A percentile compares a stretch with the other conserved stretches of the same genome.
Evolutionary conservation across 2,888 invertebrate genomes (phyloP).

Genomic region (Synergus gifuensis): DNA sequence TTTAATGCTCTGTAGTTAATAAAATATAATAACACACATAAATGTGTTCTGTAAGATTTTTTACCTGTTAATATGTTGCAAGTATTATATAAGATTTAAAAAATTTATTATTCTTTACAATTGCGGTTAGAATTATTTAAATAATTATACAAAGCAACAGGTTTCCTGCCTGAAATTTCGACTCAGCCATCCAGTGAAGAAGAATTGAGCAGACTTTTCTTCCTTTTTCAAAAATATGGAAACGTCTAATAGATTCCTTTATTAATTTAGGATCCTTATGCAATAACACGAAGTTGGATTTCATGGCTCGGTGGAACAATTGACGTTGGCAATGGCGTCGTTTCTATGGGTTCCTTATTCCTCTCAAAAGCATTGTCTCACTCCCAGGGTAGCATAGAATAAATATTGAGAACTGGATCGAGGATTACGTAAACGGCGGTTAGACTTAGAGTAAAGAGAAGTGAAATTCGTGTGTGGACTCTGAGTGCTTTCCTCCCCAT

Average conservation of each 20-base stretch:
- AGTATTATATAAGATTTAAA: too few relatives aligned
- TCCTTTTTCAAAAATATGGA: too few relatives aligned
- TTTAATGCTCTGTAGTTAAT: not conserved
- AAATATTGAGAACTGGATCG: conserved; percentile 36
- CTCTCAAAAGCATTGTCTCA: conserved; percentile 7
- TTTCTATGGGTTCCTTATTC: conserved; percentile 5
- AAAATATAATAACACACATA: not conserved
- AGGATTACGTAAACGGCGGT: conserved; percentile 40
- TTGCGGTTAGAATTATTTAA: too few relatives aligned
- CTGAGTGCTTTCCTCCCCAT: not conserved
- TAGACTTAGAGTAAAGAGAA: conserved; percentile 40
- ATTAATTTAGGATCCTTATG: not conserved
- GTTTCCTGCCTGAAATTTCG: too few relatives aligned
- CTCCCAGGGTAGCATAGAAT: conserved; percentile 13
- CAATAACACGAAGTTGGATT: not conserved
- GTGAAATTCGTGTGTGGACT: conserved; percentile 13
- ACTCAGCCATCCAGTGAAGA: too few relatives aligned
- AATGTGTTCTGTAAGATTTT: too few relatives aligned
- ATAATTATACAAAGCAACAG: too few relatives aligned
- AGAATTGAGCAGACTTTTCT: too few relatives aligned
- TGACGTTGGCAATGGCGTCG: conserved; percentile 6
- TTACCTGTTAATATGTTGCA: too few relatives aligned
- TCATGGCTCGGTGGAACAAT: conserved; percentile 23
- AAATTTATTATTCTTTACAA: too few relatives aligned
- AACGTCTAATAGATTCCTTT: not conserved